These are phyloP conservation scores for Chamaea fasciata DNA, from an alignment of 2,113 vertebrate genomes.

Conservation along the genomic window DNA sequence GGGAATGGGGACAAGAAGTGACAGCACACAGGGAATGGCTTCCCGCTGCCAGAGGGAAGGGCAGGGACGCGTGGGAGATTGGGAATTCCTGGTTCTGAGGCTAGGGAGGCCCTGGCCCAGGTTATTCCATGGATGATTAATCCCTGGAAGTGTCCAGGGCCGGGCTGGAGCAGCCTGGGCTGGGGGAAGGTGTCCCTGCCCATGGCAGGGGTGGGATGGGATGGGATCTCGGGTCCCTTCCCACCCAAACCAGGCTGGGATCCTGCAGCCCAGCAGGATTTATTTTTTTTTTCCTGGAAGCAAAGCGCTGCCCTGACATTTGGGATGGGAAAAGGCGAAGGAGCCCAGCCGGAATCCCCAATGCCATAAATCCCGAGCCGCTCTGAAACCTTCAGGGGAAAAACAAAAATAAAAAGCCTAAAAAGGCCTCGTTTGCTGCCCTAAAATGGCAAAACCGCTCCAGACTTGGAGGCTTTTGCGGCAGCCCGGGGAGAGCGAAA, in stretches of 20 bases:
- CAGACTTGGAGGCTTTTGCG: background rate
- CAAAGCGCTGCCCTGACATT: background rate
- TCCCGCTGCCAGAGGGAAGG: background rate
- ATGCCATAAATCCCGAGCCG: accelerated
- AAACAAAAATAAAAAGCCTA: background rate
- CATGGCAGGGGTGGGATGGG: background rate
- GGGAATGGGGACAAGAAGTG: background rate
- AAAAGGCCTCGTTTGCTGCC: background rate
- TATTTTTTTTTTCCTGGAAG: background rate
- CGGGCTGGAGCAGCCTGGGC: background rate
- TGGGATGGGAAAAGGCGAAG: background rate
- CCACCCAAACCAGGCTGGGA: background rate
- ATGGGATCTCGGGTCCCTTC: background rate
- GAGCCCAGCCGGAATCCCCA: background rate
- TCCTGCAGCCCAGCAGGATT: background rate
- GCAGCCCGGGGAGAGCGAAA: background rate
- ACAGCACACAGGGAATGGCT: background rate
- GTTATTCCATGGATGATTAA: background rate
- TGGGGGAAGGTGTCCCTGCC: background rate
- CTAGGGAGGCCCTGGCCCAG: accelerated
- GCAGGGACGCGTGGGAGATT: accelerated
- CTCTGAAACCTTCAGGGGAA: background rate
- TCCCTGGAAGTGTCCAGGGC: accelerated
- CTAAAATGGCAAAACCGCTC: background rate
- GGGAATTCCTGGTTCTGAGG: background rate